Evolutionary conservation across 2,797 vertebrate species (phyloP).

Genomic region (Ctenopoma multispine): DNA sequence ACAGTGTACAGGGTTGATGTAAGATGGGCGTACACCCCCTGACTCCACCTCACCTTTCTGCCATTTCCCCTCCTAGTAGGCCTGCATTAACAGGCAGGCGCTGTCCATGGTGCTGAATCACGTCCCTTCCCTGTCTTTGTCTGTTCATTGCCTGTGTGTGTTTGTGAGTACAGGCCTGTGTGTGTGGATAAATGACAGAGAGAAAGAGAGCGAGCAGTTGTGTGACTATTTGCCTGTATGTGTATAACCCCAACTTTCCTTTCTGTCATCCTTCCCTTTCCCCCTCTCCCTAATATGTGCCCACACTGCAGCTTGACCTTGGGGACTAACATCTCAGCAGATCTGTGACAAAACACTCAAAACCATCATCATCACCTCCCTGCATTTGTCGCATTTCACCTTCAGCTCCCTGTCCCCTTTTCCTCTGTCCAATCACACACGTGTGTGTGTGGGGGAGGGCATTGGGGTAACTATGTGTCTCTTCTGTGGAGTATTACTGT

Average conservation of each 20-base stretch:
- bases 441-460: background rate
- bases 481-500: constrained; percentile 80
- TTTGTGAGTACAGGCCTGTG: constrained; percentile 2
- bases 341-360: constrained; percentile 60
- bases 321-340: constrained; percentile 67
- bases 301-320: constrained; percentile 59
- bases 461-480: constrained; percentile 69
- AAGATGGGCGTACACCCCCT: constrained; percentile 34
- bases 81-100: constrained; percentile 32
- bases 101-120: constrained; percentile 77
- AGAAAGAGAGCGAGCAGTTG: constrained; percentile 20
- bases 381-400: constrained; percentile 17
- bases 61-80: background rate
- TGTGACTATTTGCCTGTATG: constrained; percentile 49
- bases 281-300: constrained; percentile 29
- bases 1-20: constrained; percentile 44
- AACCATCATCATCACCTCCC: constrained; percentile 41
- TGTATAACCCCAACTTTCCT: background rate
- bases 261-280: background rate
- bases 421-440: constrained; percentile 40
- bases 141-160: background rate
- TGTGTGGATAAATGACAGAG: constrained; percentile 12
- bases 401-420: background rate
- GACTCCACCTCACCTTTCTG: background rate
- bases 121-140: constrained; percentile 3